Percentiles rank a stretch among this genome's conserved stretches.
phyloP scores from a whole-genome alignment of 2,888 invertebrate species.

The Apamea epomidion region DNA sequence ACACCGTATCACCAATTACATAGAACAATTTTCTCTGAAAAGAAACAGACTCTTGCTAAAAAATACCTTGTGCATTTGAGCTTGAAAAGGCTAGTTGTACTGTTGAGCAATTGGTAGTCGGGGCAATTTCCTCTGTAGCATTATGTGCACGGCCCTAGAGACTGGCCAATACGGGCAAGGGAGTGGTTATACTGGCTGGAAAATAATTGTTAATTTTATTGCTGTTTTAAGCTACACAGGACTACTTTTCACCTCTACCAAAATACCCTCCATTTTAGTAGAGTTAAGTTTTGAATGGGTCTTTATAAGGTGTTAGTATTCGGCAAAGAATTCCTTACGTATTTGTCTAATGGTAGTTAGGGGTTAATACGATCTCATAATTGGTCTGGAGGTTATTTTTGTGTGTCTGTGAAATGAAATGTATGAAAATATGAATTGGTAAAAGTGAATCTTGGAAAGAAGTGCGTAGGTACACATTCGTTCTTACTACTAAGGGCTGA shows the following conservation, averaged over 20 bases:
- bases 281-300: not conserved
- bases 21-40: constrained; percentile 26
- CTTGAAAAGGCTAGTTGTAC: constrained; percentile 49
- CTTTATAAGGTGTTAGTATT: not conserved
- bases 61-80: constrained; percentile 58
- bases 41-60: constrained; percentile 14
- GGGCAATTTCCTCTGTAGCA: constrained; percentile 68
- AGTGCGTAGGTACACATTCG: too few species aligned
- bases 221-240: not conserved
- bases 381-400: not conserved
- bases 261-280: not conserved
- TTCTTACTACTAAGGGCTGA: not conserved
- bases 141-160: constrained; percentile 60
- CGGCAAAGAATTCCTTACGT: too few species aligned
- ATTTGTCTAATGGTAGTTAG: too few species aligned
- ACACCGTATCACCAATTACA: constrained; percentile 11
- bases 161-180: constrained; percentile 36
- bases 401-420: not conserved
- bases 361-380: too few species aligned
- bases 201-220: constrained; percentile 29
- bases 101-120: constrained; percentile 59
- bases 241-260: not conserved
- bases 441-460: not conserved
- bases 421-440: not conserved
- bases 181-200: constrained; percentile 3